Percentiles rank a stretch among this genome's conserved stretches.
These are phyloP conservation scores for Narcine bancroftii DNA, from an alignment of 2,113 vertebrate genomes.

Conservation along the genomic window DNA sequence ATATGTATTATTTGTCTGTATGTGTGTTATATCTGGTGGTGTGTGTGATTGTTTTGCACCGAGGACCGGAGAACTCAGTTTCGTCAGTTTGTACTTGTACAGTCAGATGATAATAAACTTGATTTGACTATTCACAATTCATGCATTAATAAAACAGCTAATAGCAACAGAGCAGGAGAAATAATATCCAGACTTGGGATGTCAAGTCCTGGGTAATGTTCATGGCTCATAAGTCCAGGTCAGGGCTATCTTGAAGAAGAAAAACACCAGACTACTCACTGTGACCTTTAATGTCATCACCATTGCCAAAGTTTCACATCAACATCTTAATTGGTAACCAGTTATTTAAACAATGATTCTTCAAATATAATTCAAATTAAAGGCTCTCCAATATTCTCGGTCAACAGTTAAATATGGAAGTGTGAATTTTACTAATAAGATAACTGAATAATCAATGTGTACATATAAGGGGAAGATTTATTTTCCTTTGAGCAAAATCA, in stretches of 20 bases:
- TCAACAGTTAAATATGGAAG: not conserved
- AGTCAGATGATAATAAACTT: too few relatives aligned
- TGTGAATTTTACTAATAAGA: not conserved
- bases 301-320: not conserved
- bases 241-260: not conserved
- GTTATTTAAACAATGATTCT: not conserved
- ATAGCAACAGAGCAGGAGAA: not conserved
- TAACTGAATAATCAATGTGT: not conserved
- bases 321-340: not conserved
- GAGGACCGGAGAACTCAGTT: too few relatives aligned
- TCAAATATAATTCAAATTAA: not conserved
- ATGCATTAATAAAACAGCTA: not conserved
- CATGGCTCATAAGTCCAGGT: not conserved
- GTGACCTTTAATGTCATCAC: not conserved
- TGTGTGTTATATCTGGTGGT: too few relatives aligned
- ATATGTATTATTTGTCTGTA: too few relatives aligned
- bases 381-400: not conserved
- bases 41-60: too few relatives aligned
- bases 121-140: not conserved
- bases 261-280: not conserved
- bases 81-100: too few relatives aligned
- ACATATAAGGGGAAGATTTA: not conserved
- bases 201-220: not conserved
- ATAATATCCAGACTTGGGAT: not conserved
- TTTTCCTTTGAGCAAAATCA: not conserved